Conservation (phyloP, 2,888 invertebrate species). For the Heliconius charithonia region DNA sequence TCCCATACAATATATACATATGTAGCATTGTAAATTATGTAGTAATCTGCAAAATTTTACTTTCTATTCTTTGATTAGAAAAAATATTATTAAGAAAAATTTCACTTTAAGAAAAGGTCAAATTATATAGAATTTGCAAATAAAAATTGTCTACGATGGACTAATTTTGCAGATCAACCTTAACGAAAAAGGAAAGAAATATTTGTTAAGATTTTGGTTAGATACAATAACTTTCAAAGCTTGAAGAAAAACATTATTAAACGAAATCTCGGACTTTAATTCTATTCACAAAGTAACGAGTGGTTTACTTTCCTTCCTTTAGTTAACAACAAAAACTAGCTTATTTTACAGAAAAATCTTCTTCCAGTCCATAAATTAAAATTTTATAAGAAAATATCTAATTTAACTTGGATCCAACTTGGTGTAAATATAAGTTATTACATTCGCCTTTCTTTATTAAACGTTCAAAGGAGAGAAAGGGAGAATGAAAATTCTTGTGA, state of each 20-base stretch:
- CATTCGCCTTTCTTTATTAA: conserved; percentile 33
- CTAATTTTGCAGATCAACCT: not conserved
- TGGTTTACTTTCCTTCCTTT: not conserved
- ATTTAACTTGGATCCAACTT: conserved; percentile 27
- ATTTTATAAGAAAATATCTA: conserved; percentile 8
- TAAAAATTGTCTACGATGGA: not conserved
- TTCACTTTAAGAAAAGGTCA: no score
- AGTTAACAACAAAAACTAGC: conserved; percentile 5
- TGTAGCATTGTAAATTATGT: no score
- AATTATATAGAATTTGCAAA: no score
- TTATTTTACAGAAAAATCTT: conserved; percentile 10
- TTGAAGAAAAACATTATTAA: not conserved
- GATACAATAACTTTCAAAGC: not conserved
- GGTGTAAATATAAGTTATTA: conserved; percentile 41
- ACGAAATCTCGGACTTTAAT: not conserved
- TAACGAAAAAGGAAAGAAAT: not conserved
- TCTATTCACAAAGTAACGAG: not conserved
- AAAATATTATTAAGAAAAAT: no score
- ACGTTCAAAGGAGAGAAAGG: conserved; percentile 29
- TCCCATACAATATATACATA: no score
- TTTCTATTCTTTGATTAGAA: no score
- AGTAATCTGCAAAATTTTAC: no score
- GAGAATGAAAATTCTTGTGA: conserved; percentile 33
- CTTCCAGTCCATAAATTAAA: conserved; percentile 7
- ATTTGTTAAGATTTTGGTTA: not conserved